A percentile compares a stretch with the other conserved stretches of the same genome.
These are phyloP conservation scores for Conistra vaccinii DNA, from an alignment of 2,888 invertebrate species.

Conservation along the genomic window DNA sequence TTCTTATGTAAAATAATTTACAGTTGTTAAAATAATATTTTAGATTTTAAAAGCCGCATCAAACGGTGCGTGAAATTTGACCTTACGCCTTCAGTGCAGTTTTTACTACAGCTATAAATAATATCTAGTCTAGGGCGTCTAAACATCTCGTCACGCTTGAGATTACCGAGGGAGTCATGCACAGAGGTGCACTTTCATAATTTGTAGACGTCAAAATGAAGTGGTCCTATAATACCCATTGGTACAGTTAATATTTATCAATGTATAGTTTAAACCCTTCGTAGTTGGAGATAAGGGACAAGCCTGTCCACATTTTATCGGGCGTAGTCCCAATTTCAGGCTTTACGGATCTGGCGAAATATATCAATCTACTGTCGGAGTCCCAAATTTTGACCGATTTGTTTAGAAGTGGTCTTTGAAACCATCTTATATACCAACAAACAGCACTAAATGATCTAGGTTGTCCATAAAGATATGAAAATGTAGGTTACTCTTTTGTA, in stretches of 20 bases:
- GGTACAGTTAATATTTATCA: background rate
- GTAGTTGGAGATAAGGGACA: conserved; percentile 10
- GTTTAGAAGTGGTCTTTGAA: conserved; percentile 8
- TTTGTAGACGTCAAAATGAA: conserved; percentile 15
- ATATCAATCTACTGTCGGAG: background rate
- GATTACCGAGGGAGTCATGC: conserved; percentile 24
- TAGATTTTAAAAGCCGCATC: background rate
- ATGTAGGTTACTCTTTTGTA: conserved; percentile 15
- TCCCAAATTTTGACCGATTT: background rate
- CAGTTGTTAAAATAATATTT: conserved; percentile 15
- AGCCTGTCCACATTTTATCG: conserved; percentile 34
- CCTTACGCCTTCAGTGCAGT: conserved; percentile 23
- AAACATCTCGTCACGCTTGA: conserved; percentile 35
- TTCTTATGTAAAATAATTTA: background rate
- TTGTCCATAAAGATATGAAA: conserved; percentile 7
- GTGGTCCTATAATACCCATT: background rate
- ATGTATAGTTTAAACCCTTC: background rate
- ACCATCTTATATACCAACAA: conserved; percentile 6
- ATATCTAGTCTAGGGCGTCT: conserved; percentile 38
- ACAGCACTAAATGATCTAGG: background rate
- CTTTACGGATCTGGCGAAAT: background rate
- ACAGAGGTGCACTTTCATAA: conserved; percentile 6
- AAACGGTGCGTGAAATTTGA: conserved; percentile 35
- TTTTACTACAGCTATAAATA: conserved; percentile 35
- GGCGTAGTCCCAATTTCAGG: conserved; percentile 39